Evolutionary conservation across 2,113 vertebrate genomes (phyloP).

Genomic region (Pygoscelis adeliae): DNA sequence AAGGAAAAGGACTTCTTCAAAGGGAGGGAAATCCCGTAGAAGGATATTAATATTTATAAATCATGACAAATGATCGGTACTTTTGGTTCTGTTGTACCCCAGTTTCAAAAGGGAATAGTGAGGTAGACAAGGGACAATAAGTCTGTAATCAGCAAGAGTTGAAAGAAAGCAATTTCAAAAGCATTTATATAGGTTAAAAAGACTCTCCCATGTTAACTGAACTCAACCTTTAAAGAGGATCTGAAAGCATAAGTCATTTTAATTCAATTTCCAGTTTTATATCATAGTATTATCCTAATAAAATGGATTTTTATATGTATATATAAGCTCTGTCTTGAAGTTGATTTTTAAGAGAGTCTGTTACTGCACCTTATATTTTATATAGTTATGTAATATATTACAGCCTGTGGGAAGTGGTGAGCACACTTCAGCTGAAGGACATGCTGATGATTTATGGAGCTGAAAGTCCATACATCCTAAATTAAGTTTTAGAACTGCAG

Average conservation of each 20-base stretch:
- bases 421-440: slow-evolving; percentile 38
- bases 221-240: not conserved
- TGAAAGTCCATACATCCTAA: slow-evolving; percentile 10
- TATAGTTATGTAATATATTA: slow-evolving; percentile 10
- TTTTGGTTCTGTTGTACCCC: not conserved
- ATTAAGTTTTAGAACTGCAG: slow-evolving; percentile 54
- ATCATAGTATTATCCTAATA: not conserved
- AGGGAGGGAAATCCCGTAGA: not conserved
- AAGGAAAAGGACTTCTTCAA: not conserved
- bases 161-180: not conserved
- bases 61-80: not conserved
- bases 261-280: slow-evolving; percentile 25
- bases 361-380: slow-evolving; percentile 36
- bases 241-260: not conserved
- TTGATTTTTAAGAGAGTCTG: not conserved
- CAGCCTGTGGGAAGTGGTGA: not conserved
- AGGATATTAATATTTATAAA: not conserved
- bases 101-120: not conserved
- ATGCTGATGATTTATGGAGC: slow-evolving; percentile 47
- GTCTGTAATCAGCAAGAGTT: not conserved
- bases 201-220: not conserved
- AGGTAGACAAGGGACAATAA: not conserved
- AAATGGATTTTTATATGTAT: not conserved
- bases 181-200: not conserved
- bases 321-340: not conserved